Conservation (phyloP, 1,140 invertebrate genomes). For the Trichogramma pretiosum region DNA sequence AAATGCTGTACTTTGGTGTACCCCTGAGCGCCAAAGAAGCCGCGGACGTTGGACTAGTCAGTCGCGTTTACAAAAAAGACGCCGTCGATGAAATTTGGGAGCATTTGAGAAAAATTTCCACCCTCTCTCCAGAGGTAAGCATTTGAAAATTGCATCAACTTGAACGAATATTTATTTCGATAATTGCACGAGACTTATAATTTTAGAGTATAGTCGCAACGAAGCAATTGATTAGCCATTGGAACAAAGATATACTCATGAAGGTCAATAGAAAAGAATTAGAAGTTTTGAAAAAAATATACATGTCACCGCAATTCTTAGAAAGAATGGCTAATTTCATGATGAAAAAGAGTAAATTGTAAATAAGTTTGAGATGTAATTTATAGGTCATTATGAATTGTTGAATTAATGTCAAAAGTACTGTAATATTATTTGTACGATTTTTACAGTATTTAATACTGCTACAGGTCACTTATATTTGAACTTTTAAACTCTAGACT, state of each 20-base stretch:
- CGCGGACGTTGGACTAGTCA: slow-evolving; percentile 59
- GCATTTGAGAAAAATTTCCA: slow-evolving; percentile 23
- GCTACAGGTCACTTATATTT: neutral
- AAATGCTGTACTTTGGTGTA: slow-evolving; percentile 72
- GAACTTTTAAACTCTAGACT: neutral
- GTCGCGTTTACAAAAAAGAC: slow-evolving; percentile 50
- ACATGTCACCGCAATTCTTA: slow-evolving; percentile 17
- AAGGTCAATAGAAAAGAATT: slow-evolving; percentile 28
- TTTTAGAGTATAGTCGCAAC: slow-evolving; percentile 33
- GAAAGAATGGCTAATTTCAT: slow-evolving; percentile 17
- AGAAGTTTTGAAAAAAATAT: slow-evolving; percentile 18
- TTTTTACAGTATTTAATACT: neutral
- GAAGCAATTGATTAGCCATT: slow-evolving; percentile 26
- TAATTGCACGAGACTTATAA: too few species aligned
- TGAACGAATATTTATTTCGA: slow-evolving; percentile 1
- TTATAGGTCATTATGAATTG: too few species aligned
- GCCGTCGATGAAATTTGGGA: slow-evolving; percentile 27
- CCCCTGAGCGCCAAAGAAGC: slow-evolving; percentile 73
- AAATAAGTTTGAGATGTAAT: slow-evolving; percentile 6
- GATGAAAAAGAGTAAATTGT: slow-evolving; percentile 26
- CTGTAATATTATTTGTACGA: too few species aligned
- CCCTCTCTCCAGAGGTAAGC: slow-evolving; percentile 28
- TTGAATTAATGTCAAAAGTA: too few species aligned
- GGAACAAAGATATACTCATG: slow-evolving; percentile 27
- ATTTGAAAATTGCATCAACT: too few species aligned